These are phyloP conservation scores for Edolisoma coerulescens DNA, from an alignment of 2,113 vertebrate species.

Conservation along the genomic window DNA sequence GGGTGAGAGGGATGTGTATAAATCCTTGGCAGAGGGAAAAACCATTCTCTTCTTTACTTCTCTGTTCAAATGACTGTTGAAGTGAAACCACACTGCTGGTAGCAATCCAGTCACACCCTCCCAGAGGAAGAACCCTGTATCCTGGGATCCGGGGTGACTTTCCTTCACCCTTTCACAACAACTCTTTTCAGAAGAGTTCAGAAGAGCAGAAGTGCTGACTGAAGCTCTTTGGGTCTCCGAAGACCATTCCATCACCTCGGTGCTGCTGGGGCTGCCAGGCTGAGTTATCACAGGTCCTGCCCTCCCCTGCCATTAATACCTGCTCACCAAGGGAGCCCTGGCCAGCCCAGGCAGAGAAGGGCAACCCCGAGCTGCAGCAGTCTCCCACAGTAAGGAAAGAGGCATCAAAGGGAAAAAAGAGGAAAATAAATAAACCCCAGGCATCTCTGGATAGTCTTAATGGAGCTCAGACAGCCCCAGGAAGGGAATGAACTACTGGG, in stretches of 20 bases:
- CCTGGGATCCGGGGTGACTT: background rate
- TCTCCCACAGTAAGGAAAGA: background rate
- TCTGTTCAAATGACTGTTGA: background rate
- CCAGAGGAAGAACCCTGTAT: background rate
- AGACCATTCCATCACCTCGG: background rate
- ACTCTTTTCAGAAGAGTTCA: background rate
- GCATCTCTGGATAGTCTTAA: background rate
- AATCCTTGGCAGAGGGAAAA: background rate
- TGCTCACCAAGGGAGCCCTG: background rate
- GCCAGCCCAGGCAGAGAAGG: background rate
- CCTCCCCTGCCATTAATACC: background rate
- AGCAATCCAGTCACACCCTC: background rate
- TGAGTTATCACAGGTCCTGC: constrained; percentile 47
- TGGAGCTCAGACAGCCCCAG: background rate
- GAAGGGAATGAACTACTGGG: background rate
- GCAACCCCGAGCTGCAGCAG: background rate
- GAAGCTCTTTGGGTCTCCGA: constrained; percentile 28
- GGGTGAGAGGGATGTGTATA: background rate
- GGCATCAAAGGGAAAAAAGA: background rate
- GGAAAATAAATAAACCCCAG: background rate
- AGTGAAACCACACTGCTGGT: background rate
- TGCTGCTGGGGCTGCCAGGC: constrained; percentile 30
- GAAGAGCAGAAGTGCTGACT: constrained; percentile 33
- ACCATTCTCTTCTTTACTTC: background rate
- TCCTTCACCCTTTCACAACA: background rate